These are phyloP conservation scores for Odontamblyopus lacepedii DNA, from an alignment of 2,797 vertebrate species.

Conservation along the genomic window DNA sequence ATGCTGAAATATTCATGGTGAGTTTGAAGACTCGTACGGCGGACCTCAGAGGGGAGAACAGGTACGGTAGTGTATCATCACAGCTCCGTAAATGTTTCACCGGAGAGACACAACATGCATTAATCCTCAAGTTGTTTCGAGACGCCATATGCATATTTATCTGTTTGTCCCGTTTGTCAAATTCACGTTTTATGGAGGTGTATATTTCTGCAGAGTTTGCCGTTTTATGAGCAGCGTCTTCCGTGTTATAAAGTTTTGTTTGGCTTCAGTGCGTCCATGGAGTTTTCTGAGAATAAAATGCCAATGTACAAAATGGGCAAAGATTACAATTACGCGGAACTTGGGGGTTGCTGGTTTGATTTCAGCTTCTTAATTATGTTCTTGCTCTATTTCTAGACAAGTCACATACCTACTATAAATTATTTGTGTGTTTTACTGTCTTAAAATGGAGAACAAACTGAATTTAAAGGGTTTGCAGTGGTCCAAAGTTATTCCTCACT, in stretches of 20 bases:
- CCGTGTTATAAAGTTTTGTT: neutral
- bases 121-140: conserved; percentile 13
- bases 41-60: conserved; percentile 51
- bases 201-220: neutral
- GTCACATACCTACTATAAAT: too few relatives aligned
- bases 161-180: conserved; percentile 19
- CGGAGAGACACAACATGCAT: conserved; percentile 20
- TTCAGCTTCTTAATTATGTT: too few relatives aligned
- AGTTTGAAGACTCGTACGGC: conserved; percentile 47
- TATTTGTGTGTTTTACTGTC: too few relatives aligned
- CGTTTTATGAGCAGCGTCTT: neutral
- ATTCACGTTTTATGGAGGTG: neutral
- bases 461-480: too few relatives aligned
- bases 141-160: conserved; percentile 3
- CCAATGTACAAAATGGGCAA: neutral
- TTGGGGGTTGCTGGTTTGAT: too few relatives aligned
- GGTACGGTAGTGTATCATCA: conserved; percentile 48
- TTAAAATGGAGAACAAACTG: too few relatives aligned
- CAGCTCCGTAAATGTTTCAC: conserved; percentile 56
- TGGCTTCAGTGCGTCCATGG: neutral
- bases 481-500: too few relatives aligned
- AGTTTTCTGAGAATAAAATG: too few relatives aligned
- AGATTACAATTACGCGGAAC: too few relatives aligned
- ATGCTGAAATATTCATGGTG: conserved; percentile 71
- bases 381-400: too few relatives aligned